Percentiles rank a stretch among this genome's conserved stretches.
Evolutionary conservation across 2,888 invertebrate genomes (phyloP).

Genomic region (Cremastobaeus sp.): DNA sequence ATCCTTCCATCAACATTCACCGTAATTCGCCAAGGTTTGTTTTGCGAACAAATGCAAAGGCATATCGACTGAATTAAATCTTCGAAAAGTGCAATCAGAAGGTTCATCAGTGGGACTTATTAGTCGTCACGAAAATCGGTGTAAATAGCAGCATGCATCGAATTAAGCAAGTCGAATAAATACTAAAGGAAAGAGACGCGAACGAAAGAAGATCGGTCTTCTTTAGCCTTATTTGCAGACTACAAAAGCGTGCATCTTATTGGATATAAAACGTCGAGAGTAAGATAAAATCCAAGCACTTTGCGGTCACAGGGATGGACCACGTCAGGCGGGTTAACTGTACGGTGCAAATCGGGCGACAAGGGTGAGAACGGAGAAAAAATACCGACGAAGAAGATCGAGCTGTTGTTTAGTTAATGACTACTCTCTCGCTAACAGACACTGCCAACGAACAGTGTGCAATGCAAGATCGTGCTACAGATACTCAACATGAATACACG

Average conservation of each 20-base stretch:
- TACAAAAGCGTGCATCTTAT: constrained; percentile 68
- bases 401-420: constrained; percentile 78
- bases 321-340: constrained; percentile 47
- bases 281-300: constrained; percentile 73
- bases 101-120: constrained; percentile 45
- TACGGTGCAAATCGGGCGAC: constrained; percentile 57
- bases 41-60: constrained; percentile 35
- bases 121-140: constrained; percentile 52
- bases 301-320: constrained; percentile 60
- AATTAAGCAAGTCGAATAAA: constrained; percentile 59
- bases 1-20: constrained; percentile 20
- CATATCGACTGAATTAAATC: constrained; percentile 47
- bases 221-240: constrained; percentile 63
- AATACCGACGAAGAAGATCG: constrained; percentile 64
- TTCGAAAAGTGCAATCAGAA: constrained; percentile 35
- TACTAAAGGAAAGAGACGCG: constrained; percentile 14
- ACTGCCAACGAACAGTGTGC: constrained; percentile 71
- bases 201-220: constrained; percentile 22
- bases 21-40: constrained; percentile 41
- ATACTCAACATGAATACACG: constrained; percentile 73
- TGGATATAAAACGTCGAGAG: constrained; percentile 71
- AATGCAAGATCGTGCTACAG: constrained; percentile 78
- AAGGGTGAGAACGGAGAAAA: constrained; percentile 30
- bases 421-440: constrained; percentile 76
- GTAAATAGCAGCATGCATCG: constrained; percentile 39